Conservation (phyloP, 2,888 invertebrate species). For the Aethes cnicana region DNA sequence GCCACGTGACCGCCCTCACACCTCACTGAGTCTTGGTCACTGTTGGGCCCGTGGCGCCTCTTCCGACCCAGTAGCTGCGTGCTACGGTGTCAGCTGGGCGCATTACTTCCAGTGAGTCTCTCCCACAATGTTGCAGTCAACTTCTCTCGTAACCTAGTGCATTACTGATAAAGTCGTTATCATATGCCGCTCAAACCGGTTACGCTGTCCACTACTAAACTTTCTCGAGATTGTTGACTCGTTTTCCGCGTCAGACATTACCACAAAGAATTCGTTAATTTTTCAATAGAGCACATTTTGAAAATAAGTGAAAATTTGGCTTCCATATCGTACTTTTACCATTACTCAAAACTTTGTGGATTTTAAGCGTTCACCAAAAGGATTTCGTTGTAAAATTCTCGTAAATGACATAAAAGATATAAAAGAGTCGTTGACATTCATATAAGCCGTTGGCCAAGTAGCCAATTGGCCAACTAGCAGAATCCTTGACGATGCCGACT, state of each 20-base stretch:
- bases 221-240: slow-evolving; percentile 58
- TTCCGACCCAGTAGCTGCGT: slow-evolving; percentile 59
- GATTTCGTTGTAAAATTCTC: neutral
- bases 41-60: slow-evolving; percentile 59
- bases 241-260: slow-evolving; percentile 41
- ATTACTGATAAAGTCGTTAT: slow-evolving; percentile 55
- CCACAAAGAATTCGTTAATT: too few relatives aligned
- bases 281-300: too few relatives aligned
- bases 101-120: slow-evolving; percentile 18
- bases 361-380: slow-evolving; percentile 1
- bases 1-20: slow-evolving; percentile 53
- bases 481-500: slow-evolving; percentile 52
- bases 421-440: slow-evolving; percentile 57
- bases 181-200: slow-evolving; percentile 62
- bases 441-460: slow-evolving; percentile 47
- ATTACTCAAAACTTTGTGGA: too few relatives aligned
- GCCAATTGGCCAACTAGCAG: slow-evolving; percentile 49
- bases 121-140: slow-evolving; percentile 25
- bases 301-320: too few relatives aligned
- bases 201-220: slow-evolving; percentile 55
- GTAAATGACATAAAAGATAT: slow-evolving; percentile 44
- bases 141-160: slow-evolving; percentile 52
- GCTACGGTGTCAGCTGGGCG: slow-evolving; percentile 48
- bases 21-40: slow-evolving; percentile 58
- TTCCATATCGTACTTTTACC: too few relatives aligned